Percentiles rank a stretch among this genome's conserved stretches.
Conservation (phyloP, 2,797 vertebrate species). For the Lepus oiostolus region DNA sequence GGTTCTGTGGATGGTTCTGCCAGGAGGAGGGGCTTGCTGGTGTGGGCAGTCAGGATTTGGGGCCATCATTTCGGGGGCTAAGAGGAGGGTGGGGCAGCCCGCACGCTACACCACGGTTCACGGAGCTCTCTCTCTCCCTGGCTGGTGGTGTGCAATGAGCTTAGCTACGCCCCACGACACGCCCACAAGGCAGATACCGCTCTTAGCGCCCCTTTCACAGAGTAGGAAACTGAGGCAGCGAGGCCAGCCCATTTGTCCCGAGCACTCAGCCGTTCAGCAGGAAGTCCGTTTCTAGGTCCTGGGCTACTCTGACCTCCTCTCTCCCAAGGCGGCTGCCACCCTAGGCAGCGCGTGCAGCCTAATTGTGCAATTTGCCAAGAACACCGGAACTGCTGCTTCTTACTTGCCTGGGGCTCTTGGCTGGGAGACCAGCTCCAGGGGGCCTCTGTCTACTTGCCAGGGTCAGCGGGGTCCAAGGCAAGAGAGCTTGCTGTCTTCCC, state of each 20-base stretch:
- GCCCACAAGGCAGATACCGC: no score
- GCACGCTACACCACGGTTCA: no score
- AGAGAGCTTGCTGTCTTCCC: rapidly evolving
- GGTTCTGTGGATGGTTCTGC: neutral
- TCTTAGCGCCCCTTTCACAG: neutral
- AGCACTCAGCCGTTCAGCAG: neutral
- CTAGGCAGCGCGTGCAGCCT: neutral
- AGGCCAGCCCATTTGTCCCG: neutral
- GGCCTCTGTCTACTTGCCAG: neutral
- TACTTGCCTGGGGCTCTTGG: neutral
- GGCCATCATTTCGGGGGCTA: neutral
- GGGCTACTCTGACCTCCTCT: no score
- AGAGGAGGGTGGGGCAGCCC: neutral
- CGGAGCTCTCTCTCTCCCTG: no score
- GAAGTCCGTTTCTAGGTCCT: neutral
- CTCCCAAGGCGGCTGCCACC: neutral
- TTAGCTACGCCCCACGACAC: neutral
- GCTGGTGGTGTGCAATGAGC: no score
- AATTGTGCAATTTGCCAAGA: neutral
- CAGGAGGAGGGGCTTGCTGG: neutral
- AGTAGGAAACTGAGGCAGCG: neutral
- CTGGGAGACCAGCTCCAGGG: neutral
- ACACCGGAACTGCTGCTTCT: neutral
- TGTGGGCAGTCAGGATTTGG: no score
- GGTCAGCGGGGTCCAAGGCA: rapidly evolving